These are phyloP conservation scores for Pangasius mekongensis DNA, from an alignment of 2,797 vertebrate species.

Conservation along the genomic window DNA sequence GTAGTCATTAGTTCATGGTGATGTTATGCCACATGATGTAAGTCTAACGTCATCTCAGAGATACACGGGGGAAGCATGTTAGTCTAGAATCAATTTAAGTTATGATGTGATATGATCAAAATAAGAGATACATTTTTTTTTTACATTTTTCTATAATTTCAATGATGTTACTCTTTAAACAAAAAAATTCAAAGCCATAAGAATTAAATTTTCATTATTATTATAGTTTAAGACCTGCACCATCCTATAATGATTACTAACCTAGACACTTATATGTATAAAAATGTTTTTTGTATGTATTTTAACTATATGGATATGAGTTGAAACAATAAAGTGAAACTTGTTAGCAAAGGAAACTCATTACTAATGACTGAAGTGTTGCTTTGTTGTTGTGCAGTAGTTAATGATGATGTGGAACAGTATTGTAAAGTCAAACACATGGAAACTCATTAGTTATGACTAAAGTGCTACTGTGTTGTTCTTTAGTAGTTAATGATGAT, in stretches of 20 bases:
- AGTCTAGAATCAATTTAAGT: neutral
- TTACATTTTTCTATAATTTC: neutral
- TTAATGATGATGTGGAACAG: neutral
- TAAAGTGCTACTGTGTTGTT: neutral
- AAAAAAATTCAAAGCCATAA: neutral
- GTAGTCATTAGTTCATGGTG: neutral
- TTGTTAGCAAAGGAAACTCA: neutral
- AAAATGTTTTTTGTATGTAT: neutral
- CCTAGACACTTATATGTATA: neutral
- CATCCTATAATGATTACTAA: neutral
- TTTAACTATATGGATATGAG: neutral
- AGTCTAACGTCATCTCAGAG: neutral
- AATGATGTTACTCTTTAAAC: neutral
- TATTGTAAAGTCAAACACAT: neutral
- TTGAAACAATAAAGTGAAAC: neutral
- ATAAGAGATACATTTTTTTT: neutral
- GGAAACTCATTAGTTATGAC: neutral
- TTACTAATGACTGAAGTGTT: neutral
- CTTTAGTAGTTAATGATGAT: neutral
- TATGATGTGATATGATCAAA: neutral
- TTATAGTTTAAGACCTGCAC: neutral
- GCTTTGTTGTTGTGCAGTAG: neutral
- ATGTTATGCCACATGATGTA: neutral
- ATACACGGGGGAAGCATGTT: neutral
- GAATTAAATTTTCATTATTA: neutral